Percentiles rank a stretch among this genome's conserved stretches.
phyloP scores from a whole-genome alignment of 64 coral and sea anemone species.

The Montipora foliosa region DNA sequence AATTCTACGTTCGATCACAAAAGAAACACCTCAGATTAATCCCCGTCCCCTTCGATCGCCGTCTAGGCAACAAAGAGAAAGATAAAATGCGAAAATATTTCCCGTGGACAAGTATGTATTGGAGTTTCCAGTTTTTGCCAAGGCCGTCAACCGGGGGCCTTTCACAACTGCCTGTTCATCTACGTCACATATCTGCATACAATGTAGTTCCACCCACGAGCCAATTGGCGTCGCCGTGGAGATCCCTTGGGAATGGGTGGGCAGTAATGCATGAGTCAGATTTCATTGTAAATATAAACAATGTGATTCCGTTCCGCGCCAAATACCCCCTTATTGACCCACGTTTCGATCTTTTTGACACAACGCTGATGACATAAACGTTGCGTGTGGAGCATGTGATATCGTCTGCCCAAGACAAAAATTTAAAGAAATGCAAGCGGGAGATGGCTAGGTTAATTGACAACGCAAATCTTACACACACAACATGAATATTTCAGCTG shows the following conservation, averaged over 20 bases:
- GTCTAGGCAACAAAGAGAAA: conserved; percentile 11
- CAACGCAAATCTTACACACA: background rate
- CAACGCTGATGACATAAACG: conserved; percentile 16
- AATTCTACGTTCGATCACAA: conserved; percentile 41
- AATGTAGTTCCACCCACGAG: conserved; percentile 32
- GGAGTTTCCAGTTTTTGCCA: conserved; percentile 52
- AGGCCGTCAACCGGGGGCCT: conserved; percentile 49
- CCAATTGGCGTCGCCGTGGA: conserved; percentile 29
- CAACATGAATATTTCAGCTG: background rate
- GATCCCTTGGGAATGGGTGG: conserved; percentile 64
- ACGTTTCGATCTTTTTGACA: background rate
- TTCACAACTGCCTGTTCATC: conserved; percentile 51
- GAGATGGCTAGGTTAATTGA: background rate
- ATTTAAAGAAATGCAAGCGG: conserved; percentile 4
- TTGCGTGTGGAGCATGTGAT: conserved; percentile 14
- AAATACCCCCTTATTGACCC: conserved; percentile 19
- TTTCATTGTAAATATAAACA: conserved; percentile 60
- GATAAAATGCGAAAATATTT: background rate
- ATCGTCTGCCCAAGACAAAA: background rate
- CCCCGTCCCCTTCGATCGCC: background rate
- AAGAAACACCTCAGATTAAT: conserved; percentile 30
- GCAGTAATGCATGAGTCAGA: conserved; percentile 42
- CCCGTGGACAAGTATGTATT: conserved; percentile 2
- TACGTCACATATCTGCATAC: conserved; percentile 49
- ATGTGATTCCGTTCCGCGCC: conserved; percentile 51